Conservation (phyloP, 2,888 invertebrate species). For the Dryococelus australis region DNA sequence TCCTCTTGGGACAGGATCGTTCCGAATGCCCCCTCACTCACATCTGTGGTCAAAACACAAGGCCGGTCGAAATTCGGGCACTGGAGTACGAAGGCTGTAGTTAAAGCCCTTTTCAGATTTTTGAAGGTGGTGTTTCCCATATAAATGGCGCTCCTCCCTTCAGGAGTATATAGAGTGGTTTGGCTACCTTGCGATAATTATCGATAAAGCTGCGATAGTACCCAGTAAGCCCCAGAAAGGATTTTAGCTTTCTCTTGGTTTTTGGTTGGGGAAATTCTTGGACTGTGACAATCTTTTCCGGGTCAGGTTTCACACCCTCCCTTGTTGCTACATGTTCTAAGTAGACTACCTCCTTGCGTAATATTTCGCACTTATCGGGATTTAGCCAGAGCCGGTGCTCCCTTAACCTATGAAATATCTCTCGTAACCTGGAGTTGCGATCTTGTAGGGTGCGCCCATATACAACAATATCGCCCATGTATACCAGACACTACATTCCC, state of each 20-base stretch:
- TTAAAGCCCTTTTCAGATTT: too few species aligned
- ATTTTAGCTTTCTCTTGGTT: neutral
- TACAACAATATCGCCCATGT: slow-evolving; percentile 46
- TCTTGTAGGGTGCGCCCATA: neutral
- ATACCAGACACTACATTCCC: slow-evolving; percentile 42
- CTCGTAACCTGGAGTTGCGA: slow-evolving; percentile 23
- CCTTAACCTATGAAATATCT: slow-evolving; percentile 33
- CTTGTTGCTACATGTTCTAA: slow-evolving; percentile 26
- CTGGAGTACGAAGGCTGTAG: slow-evolving; percentile 33
- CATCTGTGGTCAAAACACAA: slow-evolving; percentile 55
- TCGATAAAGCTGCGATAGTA: neutral
- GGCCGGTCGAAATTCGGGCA: slow-evolving; percentile 47
- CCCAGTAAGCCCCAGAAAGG: neutral
- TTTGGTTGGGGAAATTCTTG: neutral
- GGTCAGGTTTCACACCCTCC: slow-evolving; percentile 35
- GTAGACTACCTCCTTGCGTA: slow-evolving; percentile 30
- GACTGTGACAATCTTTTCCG: slow-evolving; percentile 23
- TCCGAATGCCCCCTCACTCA: slow-evolving; percentile 52
- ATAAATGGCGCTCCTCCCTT: neutral
- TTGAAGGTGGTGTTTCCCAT: too few species aligned
- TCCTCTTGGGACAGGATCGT: slow-evolving; percentile 52
- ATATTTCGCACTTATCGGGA: slow-evolving; percentile 41
- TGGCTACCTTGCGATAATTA: too few species aligned
- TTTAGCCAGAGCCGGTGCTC: slow-evolving; percentile 30
- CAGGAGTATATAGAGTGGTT: too few species aligned